Percentiles rank a stretch among this genome's conserved stretches.
Conservation (phyloP, 2,888 invertebrate species). For the Eilema sororculum region DNA sequence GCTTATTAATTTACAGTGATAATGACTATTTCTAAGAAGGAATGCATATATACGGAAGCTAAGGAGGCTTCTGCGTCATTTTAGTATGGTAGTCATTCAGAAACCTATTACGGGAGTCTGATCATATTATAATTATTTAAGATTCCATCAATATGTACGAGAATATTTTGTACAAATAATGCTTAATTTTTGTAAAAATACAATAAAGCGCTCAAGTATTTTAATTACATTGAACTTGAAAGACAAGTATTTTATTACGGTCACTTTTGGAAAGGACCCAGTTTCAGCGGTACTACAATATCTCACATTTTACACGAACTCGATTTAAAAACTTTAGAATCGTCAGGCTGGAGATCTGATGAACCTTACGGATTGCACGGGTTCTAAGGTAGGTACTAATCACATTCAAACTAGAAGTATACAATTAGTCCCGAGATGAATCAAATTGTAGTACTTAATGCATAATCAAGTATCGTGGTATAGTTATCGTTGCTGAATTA, state of each 20-base stretch:
- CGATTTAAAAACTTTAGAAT: background rate
- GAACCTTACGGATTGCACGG: background rate
- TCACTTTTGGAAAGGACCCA: constrained; percentile 9
- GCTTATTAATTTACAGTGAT: too few species aligned
- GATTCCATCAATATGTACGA: too few species aligned
- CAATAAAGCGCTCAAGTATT: background rate
- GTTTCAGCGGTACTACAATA: constrained; percentile 23
- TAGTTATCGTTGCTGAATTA: background rate
- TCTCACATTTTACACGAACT: constrained; percentile 22
- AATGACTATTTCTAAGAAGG: too few species aligned
- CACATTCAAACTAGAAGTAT: background rate
- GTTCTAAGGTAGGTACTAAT: background rate
- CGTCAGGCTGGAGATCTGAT: background rate
- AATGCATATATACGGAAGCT: too few species aligned
- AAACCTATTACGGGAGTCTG: background rate
- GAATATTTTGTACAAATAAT: background rate
- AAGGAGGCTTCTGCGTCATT: too few species aligned
- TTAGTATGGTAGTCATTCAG: background rate
- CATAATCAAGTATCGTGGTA: background rate
- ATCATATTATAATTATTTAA: too few species aligned
- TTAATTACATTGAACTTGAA: constrained; percentile 10
- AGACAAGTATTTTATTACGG: constrained; percentile 6
- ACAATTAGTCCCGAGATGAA: background rate
- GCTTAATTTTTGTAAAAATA: background rate
- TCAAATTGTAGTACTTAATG: too few species aligned